Base-by-base conservation (phyloP, 2,888 invertebrate genomes). In the Apamea sordens region DNA sequence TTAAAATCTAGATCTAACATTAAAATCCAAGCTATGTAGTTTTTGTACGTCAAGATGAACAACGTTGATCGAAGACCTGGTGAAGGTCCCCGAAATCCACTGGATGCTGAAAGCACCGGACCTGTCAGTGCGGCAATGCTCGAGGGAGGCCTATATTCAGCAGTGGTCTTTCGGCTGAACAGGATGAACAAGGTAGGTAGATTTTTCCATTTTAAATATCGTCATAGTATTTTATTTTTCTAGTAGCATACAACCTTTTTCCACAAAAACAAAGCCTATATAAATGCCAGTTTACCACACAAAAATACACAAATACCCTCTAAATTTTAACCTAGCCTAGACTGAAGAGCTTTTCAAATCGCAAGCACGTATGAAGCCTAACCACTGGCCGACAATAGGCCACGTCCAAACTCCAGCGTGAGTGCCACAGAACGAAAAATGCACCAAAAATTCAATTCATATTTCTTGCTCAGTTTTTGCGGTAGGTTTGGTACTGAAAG, bases 401-500 rank as follows among this genome's bases (percentile, higher is more conserved):
- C 88, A 82, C 89, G 80, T 86, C 70, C 79, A 61, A 67, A 79
- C 73, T 70, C 67, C 41, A 4, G 21, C 76, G 68, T n/a, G 72
- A 79, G 63, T 63, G 44, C 64, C 75, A 72, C 76, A 56, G 67
- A 77, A 80, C 77, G 70, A 82, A 86, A 87, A 82, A 88, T 88
- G 73, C 88, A 82, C 64, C 44, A 78, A 82, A 69, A 88, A 85
- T 77, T 85, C 78, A 80, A 82, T 86, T 88, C 79, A 86, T 86
- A 85, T 77, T 79, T 79, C 78, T 85, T 88, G 61, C 82, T 68
- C 68, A 79, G 74, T 82, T 88, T 85, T 86, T 85, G 69, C 63
- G 80, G 76, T 74, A 44, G 56, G 85, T 73, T 85, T 75, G 44
- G 72, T 73, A n/a, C 63, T 76, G 21, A 85, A 84, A 67, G 64